phyloP scores from a whole-genome alignment of 2,888 invertebrate species.

The Cynaeus angustus region DNA sequence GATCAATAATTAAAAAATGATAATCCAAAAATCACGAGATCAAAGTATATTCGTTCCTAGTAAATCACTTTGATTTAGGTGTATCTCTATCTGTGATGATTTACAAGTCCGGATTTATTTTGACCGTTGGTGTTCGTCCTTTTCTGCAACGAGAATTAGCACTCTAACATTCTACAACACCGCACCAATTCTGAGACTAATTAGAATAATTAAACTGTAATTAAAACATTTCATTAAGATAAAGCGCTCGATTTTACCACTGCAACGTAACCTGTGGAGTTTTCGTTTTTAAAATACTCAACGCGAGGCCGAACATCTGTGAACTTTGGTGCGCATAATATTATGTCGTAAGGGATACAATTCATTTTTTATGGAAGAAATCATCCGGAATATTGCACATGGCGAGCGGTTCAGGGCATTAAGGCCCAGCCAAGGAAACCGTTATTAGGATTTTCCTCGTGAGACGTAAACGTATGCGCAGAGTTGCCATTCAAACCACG shows the following conservation, averaged over 20 bases:
- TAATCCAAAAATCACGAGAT: slow-evolving; percentile 14
- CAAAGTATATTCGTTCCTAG: slow-evolving; percentile 8
- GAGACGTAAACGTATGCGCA: slow-evolving; percentile 47
- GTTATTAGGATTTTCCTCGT: slow-evolving; percentile 48
- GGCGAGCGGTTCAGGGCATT: slow-evolving; percentile 29
- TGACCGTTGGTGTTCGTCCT: not conserved
- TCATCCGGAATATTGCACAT: slow-evolving; percentile 48
- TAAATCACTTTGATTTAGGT: slow-evolving; percentile 20
- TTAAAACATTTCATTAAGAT: slow-evolving; percentile 43
- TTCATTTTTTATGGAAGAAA: slow-evolving; percentile 47
- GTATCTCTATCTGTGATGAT: not conserved
- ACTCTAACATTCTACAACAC: slow-evolving; percentile 22
- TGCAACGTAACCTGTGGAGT: not conserved
- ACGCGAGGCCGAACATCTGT: slow-evolving; percentile 20
- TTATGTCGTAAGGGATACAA: slow-evolving; percentile 36
- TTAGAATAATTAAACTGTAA: slow-evolving; percentile 42
- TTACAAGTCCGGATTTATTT: slow-evolving; percentile 11
- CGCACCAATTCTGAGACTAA: slow-evolving; percentile 26
- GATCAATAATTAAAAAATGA: slow-evolving; percentile 17
- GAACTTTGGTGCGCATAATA: slow-evolving; percentile 24
- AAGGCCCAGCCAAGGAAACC: slow-evolving; percentile 36
- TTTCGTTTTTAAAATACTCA: no score
- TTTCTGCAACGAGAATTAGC: slow-evolving; percentile 22
- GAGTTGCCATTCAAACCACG: slow-evolving; percentile 45
- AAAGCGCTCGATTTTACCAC: slow-evolving; percentile 11